Percentiles rank a stretch among this genome's conserved stretches.
Conservation (phyloP, 1,140 invertebrate species). For the Bombus soroeensis region DNA sequence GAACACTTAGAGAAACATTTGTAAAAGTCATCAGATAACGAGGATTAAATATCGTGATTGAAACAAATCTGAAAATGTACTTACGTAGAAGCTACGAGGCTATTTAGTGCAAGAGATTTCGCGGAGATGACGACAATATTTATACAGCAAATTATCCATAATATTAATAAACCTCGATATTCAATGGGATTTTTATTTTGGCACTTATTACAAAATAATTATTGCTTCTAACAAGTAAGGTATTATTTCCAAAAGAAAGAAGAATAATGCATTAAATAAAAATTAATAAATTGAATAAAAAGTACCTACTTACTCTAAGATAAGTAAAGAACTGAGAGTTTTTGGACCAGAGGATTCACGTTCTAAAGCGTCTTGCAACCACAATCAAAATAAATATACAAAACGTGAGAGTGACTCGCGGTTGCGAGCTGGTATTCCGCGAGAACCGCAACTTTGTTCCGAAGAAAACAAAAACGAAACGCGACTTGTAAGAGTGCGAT, state of each 20-base stretch:
- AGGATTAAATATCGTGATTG: too few species aligned
- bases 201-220: too few species aligned
- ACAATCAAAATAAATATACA: not conserved
- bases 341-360: not conserved
- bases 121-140: too few species aligned
- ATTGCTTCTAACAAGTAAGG: too few species aligned
- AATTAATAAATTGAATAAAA: not conserved
- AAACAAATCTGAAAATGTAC: too few species aligned
- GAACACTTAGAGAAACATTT: too few species aligned
- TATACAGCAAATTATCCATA: too few species aligned
- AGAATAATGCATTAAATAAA: not conserved
- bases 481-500: slow-evolving; percentile 14
- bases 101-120: too few species aligned
- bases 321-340: not conserved
- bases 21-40: too few species aligned
- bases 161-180: too few species aligned
- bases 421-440: not conserved
- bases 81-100: not conserved
- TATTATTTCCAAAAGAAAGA: not conserved
- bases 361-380: not conserved
- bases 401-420: not conserved
- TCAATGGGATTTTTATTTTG: too few species aligned
- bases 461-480: not conserved
- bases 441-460: too few species aligned
- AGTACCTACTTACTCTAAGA: not conserved